Percentiles rank a stretch among this genome's conserved stretches.
phyloP scores from a whole-genome alignment of 2,113 vertebrate genomes.

The Apodemus sylvaticus region DNA sequence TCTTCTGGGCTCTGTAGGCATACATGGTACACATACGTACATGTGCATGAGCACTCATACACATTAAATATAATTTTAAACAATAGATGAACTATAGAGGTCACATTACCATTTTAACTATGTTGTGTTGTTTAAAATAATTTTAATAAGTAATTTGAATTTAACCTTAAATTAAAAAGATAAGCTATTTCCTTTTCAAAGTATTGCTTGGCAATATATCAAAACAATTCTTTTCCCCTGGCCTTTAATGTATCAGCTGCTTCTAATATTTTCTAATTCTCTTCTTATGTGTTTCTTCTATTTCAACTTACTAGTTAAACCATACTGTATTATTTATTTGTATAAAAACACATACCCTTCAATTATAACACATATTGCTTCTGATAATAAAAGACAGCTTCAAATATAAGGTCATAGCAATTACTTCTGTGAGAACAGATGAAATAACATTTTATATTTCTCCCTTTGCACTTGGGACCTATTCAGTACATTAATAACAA shows the following conservation, averaged over 20 bases:
- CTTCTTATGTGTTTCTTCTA: neutral
- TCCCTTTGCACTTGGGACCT: neutral
- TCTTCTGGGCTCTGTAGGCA: neutral
- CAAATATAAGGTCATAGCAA: slow-evolving; percentile 1
- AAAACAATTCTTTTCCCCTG: neutral
- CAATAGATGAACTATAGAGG: neutral
- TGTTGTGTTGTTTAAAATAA: neutral
- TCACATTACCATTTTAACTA: neutral
- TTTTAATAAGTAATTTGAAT: neutral
- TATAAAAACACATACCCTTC: neutral
- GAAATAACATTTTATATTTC: slow-evolving; percentile 35
- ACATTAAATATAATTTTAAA: neutral
- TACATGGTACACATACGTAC: neutral
- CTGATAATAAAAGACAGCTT: neutral
- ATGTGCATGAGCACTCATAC: neutral
- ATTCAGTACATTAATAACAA: neutral
- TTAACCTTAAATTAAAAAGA: slow-evolving; percentile 33
- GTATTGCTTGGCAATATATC: neutral
- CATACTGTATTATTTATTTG: neutral
- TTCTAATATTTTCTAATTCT: neutral
- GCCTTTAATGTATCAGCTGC: neutral
- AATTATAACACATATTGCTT: neutral
- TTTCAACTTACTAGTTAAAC: neutral
- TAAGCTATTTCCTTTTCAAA: slow-evolving; percentile 16
- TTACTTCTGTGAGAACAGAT: slow-evolving; percentile 14